Evolutionary conservation across 2,888 invertebrate species (phyloP), one percentile per base, ranked within the genome.

Genomic region (Idaea biselata): DNA sequence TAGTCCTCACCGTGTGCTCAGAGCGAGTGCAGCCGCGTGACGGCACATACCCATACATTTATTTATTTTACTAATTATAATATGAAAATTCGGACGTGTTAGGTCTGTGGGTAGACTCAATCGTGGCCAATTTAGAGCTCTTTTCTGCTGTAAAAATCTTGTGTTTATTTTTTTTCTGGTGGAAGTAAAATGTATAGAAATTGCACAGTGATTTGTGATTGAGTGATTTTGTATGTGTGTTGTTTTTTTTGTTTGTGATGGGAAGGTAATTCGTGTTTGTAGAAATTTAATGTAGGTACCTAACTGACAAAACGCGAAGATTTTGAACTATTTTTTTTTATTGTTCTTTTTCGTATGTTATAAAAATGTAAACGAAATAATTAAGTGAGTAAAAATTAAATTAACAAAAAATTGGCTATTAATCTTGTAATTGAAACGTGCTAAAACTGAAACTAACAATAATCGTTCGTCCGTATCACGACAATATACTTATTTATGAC

Each of bases 1-100:
- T 86, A 82, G 75, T 78, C 85, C 87, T 86, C 87, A 77, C 84
- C 85, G 86, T 78, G 83, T 83, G 83, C 88, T 84, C 88, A 88
- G 76, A 68, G 66, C 69, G 86, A 84, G 84, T 82, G 81, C 82
- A 79, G 44, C 44, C 81, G 85, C 80, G 77, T 72, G 83, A 86
- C 84, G 84, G 73, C 72, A 73, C 73, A 60, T 67, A 65, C 44
- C 14, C 44, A 44, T 11, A 44, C 44, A 44, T 11, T 44, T 44
- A 44, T 44, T 44, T 44, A 44, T 44, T 44, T 44, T 1, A 44
- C 14, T 11, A 44, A 44, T 44, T 44, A 44, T 44, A 44, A 44
- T 44, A 5, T 8, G 14, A 44, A 44, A 44, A 44, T 44, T 44
- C 44, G 44, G 60, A 67, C 67, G 72, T 74, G 71, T 68, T 75